Base-by-base conservation (phyloP, 2,113 vertebrate genomes). In the Malaclemys terrapin region DNA sequence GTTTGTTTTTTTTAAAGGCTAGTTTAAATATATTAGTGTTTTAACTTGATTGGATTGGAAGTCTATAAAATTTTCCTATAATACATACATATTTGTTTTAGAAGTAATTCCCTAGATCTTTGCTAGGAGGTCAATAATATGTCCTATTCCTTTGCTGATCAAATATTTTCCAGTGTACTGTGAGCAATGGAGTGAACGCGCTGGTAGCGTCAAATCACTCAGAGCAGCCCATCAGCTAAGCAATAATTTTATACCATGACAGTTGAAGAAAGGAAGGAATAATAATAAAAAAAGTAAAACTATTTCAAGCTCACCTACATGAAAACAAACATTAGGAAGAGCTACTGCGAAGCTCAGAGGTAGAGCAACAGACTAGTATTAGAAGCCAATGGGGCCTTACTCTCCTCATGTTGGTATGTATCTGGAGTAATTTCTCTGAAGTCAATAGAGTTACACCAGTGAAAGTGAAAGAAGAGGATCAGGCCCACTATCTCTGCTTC, bases 41-140 rank as follows among this genome's bases (percentile, higher is more conserved):
- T 98, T 94, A 95, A 90, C 52, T 95, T 87, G 24, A 92, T 95
- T 97, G 91, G 97, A 97, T 96, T 96, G 93, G 91, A 97, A 96
- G 90, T 76, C 91, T 94, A 72, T 72, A 87, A 96, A 90, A 88
- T 91, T 53, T 94, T 94, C 80, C 85, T 27, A 0, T 42, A 87
- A 87, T 54, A 83, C 82, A 85, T 16, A 75, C 3, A 1, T 38
- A 83, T n/a, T 94, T 91, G 25, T 90, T 85, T 91, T 78, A 91
- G 85, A 96, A 89, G 52, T 38, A 86, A 90, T 94, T 95, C 27
- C 8, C n/a, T 45, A 72, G 80, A 84, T 91, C 93, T 94, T 53
- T 52, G 10, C 31, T 72, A 81, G 27, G 45, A 90, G 57, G 47
- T 89, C 72, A 79, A 14, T 83, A 94, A 90, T 76, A 69, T 88